Percentiles rank a stretch among this genome's conserved stretches.
Conservation (phyloP, 2,888 invertebrate species). For the Timema cristinae region DNA sequence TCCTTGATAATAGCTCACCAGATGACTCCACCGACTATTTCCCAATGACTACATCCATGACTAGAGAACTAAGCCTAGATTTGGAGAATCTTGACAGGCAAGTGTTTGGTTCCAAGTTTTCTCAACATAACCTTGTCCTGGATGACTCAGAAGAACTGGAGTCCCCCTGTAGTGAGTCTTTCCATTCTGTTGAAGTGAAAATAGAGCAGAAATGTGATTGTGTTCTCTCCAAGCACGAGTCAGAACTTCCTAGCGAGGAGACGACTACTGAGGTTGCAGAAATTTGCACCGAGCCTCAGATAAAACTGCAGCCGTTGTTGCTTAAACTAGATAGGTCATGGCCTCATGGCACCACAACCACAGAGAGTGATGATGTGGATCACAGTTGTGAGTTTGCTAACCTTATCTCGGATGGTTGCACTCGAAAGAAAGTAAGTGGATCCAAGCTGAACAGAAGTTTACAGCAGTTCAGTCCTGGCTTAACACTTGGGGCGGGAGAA, state of each 20-base stretch:
- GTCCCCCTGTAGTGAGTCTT: conserved; percentile 31
- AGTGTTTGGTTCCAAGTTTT: conserved; percentile 60
- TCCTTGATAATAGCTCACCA: conserved; percentile 62
- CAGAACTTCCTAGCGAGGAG: conserved; percentile 32
- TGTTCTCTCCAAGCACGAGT: conserved; percentile 35
- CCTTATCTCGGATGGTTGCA: too few relatives aligned
- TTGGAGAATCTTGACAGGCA: conserved; percentile 79
- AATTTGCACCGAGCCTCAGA: conserved; percentile 37
- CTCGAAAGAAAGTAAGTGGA: conserved; percentile 3
- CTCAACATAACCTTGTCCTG: conserved; percentile 24
- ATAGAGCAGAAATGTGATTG: conserved; percentile 39
- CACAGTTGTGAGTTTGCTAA: too few relatives aligned
- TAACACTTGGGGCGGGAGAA: conserved; percentile 34
- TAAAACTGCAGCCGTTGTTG: conserved; percentile 32
- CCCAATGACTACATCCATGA: conserved; percentile 84
- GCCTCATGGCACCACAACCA: neutral
- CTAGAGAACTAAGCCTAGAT: conserved; percentile 75
- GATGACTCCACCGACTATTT: conserved; percentile 80
- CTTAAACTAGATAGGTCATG: conserved; percentile 37
- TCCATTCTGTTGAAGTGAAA: conserved; percentile 24
- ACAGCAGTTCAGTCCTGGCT: conserved; percentile 24
- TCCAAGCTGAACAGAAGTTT: conserved; percentile 12
- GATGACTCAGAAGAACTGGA: conserved; percentile 31
- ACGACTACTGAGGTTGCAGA: conserved; percentile 34
- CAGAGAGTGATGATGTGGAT: conserved; percentile 3